A percentile compares a stretch with the other conserved stretches of the same genome.
Conservation (phyloP, 2,113 vertebrate genomes). For the Romanogobio albipinnatus region DNA sequence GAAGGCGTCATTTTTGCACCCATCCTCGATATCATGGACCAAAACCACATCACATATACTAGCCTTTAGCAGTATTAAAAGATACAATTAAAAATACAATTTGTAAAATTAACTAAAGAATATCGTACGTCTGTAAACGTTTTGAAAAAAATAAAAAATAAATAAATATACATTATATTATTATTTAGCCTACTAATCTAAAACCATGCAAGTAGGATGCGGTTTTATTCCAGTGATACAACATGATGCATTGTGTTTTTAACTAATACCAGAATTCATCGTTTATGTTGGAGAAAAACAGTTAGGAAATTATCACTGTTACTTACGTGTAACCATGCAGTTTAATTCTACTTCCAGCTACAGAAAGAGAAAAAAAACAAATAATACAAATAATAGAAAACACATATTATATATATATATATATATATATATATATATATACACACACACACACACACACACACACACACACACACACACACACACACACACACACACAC, state of each 20-base stretch:
- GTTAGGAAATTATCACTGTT: neutral
- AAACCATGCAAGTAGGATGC: too few relatives aligned
- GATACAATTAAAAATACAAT: neutral
- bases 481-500: too few relatives aligned
- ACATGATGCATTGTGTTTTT: neutral
- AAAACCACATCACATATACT: neutral
- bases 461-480: too few relatives aligned
- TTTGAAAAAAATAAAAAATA: neutral
- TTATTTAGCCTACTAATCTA: too few relatives aligned
- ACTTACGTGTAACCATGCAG: neutral
- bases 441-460: too few relatives aligned
- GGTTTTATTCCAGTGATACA: neutral
- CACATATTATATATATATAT: too few relatives aligned
- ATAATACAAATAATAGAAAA: too few relatives aligned
- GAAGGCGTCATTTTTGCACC: conserved; percentile 76
- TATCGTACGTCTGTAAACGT: neutral
- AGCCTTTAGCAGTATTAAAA: neutral
- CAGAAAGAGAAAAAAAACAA: neutral
- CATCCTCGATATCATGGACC: conserved; percentile 21
- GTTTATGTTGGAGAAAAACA: neutral
- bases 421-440: too few relatives aligned
- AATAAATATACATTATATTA: neutral
- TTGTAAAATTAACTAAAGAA: neutral
- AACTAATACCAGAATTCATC: neutral
- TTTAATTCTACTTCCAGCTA: neutral